Percentiles rank a stretch among this genome's conserved stretches.
Evolutionary conservation across 2,888 invertebrate genomes (phyloP).

Genomic region (Phengaris arion): DNA sequence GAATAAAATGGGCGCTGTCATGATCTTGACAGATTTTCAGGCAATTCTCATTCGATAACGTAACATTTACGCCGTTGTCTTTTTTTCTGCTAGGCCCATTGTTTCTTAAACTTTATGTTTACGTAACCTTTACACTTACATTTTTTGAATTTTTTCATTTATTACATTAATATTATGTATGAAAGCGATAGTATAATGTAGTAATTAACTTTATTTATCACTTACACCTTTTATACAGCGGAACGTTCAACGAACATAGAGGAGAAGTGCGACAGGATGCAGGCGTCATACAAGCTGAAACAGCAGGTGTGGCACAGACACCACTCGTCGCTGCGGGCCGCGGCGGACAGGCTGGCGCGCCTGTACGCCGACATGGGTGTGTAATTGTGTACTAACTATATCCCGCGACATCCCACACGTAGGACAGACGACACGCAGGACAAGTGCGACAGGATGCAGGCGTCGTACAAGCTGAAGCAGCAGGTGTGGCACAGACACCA

Average conservation of each 20-base stretch:
- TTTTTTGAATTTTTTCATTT: too few species aligned
- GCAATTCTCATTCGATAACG: too few species aligned
- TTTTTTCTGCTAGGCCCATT: too few species aligned
- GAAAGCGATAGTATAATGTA: neutral
- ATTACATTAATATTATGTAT: too few species aligned
- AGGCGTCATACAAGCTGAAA: slow-evolving; percentile 52
- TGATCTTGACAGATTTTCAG: too few species aligned
- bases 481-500: slow-evolving; percentile 65
- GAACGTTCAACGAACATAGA: slow-evolving; percentile 45
- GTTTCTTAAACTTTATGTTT: too few species aligned
- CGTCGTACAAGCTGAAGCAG: slow-evolving; percentile 52
- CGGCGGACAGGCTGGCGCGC: slow-evolving; percentile 58
- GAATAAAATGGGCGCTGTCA: too few species aligned
- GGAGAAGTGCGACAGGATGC: slow-evolving; percentile 50
- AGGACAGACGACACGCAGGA: neutral
- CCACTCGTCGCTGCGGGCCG: slow-evolving; percentile 52
- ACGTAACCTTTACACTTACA: too few species aligned
- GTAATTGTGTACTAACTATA: slow-evolving; percentile 28
- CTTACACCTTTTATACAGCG: slow-evolving; percentile 45
- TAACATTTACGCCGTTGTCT: too few species aligned
- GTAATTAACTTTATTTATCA: neutral
- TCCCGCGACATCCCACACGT: neutral
- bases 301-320: slow-evolving; percentile 66
- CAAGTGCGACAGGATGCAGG: neutral
- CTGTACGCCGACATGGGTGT: slow-evolving; percentile 61